Conservation (phyloP, 2,888 invertebrate genomes). For the Thalpophila matura region DNA sequence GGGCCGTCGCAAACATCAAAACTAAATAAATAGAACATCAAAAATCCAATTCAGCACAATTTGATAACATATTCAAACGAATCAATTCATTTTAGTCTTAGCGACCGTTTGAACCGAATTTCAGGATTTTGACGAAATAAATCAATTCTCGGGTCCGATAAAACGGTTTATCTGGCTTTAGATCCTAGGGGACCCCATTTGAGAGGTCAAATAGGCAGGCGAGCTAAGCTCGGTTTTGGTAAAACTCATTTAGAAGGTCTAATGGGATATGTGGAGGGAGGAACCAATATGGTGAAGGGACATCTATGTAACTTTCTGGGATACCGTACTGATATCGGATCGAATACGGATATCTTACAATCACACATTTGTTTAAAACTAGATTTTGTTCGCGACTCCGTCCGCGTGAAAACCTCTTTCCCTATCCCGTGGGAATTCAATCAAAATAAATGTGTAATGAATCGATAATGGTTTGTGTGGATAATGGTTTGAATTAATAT, state of each 20-base stretch:
- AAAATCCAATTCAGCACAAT: slow-evolving; percentile 9
- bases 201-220: slow-evolving; percentile 49
- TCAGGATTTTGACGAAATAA: slow-evolving; percentile 54
- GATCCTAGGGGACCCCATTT: slow-evolving; percentile 50
- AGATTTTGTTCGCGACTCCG: neutral
- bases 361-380: neutral
- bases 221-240: slow-evolving; percentile 55
- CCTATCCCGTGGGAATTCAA: no score
- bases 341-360: no score
- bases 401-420: no score
- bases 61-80: slow-evolving; percentile 17
- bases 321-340: neutral
- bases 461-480: no score
- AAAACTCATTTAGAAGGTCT: slow-evolving; percentile 60
- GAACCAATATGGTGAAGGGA: slow-evolving; percentile 37
- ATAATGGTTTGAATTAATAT: neutral
- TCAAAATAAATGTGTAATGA: no score
- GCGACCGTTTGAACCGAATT: slow-evolving; percentile 43
- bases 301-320: slow-evolving; percentile 6
- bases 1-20: no score
- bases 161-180: slow-evolving; percentile 58
- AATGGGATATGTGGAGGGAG: slow-evolving; percentile 41
- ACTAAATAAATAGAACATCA: neutral
- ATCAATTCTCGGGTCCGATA: slow-evolving; percentile 58
- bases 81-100: slow-evolving; percentile 34